Conservation (phyloP, 2,797 vertebrate genomes). For the Characodon lateralis region DNA sequence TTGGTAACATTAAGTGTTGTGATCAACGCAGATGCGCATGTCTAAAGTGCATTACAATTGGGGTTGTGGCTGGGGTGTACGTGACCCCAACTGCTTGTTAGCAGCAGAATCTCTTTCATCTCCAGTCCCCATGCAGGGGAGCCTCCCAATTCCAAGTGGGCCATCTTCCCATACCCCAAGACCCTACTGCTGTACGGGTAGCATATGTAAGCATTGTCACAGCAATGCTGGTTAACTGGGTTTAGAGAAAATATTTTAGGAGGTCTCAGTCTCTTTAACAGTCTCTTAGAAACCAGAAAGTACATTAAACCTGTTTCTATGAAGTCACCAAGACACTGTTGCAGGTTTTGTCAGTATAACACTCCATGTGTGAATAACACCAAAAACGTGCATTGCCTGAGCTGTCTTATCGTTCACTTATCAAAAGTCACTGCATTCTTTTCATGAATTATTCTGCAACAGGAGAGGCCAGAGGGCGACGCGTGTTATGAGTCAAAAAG, state of each 20-base stretch:
- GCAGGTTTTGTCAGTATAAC: neutral
- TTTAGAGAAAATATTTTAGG: neutral
- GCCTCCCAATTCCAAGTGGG: too few relatives aligned
- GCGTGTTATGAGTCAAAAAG: constrained; percentile 85
- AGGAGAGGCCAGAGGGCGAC: constrained; percentile 87
- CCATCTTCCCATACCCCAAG: too few relatives aligned
- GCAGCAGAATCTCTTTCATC: too few relatives aligned
- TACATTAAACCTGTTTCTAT: neutral
- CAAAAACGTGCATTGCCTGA: neutral
- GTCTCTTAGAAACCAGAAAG: neutral
- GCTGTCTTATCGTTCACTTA: constrained; percentile 1
- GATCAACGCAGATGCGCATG: too few relatives aligned
- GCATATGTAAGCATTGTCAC: too few relatives aligned
- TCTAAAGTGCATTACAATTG: too few relatives aligned
- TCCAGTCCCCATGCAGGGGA: too few relatives aligned
- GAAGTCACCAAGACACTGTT: neutral
- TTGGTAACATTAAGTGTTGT: too few relatives aligned
- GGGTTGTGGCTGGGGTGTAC: too few relatives aligned
- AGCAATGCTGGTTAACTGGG: neutral
- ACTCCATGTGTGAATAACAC: neutral
- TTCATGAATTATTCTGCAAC: constrained; percentile 49
- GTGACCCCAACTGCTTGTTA: too few relatives aligned
- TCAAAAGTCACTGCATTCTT: constrained; percentile 25
- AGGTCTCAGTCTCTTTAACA: neutral
- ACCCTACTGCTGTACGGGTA: too few relatives aligned